A percentile compares a stretch with the other conserved stretches of the same genome.
These are phyloP conservation scores for Baronia brevicornis DNA, from an alignment of 2,888 invertebrate genomes.

Conservation along the genomic window DNA sequence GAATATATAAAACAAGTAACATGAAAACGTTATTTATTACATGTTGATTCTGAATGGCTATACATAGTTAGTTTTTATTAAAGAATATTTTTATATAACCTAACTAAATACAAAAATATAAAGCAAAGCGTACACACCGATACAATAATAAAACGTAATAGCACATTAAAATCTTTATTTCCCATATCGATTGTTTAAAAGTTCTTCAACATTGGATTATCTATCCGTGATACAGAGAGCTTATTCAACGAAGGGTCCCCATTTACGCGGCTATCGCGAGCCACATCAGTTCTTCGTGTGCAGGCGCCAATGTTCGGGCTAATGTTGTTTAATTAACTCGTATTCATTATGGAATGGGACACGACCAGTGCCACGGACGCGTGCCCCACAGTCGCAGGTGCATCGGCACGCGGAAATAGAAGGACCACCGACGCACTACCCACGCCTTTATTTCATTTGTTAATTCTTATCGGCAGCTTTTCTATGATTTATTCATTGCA, in stretches of 20 bases:
- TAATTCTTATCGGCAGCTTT: constrained; percentile 22
- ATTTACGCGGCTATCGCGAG: constrained; percentile 44
- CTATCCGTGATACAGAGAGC: constrained; percentile 30
- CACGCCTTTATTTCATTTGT: constrained; percentile 26
- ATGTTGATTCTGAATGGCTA: too few relatives aligned
- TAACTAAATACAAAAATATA: too few relatives aligned
- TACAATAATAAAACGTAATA: too few relatives aligned
- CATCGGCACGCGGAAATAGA: constrained; percentile 30
- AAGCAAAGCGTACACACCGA: too few relatives aligned
- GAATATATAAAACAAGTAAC: too few relatives aligned
- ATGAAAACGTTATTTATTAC: too few relatives aligned
- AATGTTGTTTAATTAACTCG: constrained; percentile 73
- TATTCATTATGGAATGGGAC: constrained; percentile 60
- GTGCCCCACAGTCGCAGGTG: constrained; percentile 44
- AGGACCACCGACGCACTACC: constrained; percentile 34
- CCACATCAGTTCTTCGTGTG: constrained; percentile 63
- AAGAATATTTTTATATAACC: too few relatives aligned
- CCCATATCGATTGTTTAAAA: too few relatives aligned
- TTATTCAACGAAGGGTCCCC: constrained; percentile 40
- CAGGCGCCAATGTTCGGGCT: constrained; percentile 63
- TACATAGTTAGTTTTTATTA: too few relatives aligned
- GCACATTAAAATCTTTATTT: too few relatives aligned
- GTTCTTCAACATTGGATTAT: too few relatives aligned
- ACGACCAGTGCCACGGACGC: constrained; percentile 30
- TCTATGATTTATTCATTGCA: constrained; percentile 18